Base-by-base conservation (phyloP, 1,140 invertebrate species). In the Drosophila lowei region DNA sequence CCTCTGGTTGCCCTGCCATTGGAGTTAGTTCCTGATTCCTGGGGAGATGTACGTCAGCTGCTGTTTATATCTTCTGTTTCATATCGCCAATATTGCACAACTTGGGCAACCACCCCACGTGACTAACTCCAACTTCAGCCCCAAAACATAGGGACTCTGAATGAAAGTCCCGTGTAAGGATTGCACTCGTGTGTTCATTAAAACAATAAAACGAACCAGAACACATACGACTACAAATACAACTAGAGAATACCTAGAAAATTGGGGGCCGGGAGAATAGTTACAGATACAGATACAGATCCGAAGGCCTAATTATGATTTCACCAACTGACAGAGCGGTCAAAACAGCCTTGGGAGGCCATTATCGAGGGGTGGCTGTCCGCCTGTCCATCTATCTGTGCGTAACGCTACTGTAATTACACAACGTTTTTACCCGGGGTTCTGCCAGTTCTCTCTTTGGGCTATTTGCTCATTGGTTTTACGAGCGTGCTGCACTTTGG, bases 331-430 rank as follows among this genome's bases (percentile, higher is more conserved):
- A 81, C 81, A 77, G 34, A 38, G 64, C 75, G 81, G 81, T 86
- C 80, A 59, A 84, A 70, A 71, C 70, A 65, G 71, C 57, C 60
- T 74, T 74, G 71, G 60, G 53, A 65, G 71, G 71, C 57, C 64
- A 74, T 74, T 72, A 72, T 73, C 49, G 71, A 73, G 61, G 72
- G 71, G 55, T 67, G 63, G 72, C 30, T n/a, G 54, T 48, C 47
- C 25, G 41, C 21, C 41, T 23, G 56, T 68, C 75, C 71, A 70
- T 77, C 81, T 86, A 86, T 86, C 81, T 86, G 81, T 86, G 83
- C 81, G 81, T 86, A 86, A 86, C 83, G 81, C 74, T 71, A 77
- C 78, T 38, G 81, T 86, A 86, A 86, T 86, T 86, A 86, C 81
- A 86, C 81, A 86, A 86, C 81, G 81, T 86, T 88, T 85, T 86